These are phyloP conservation scores for Psammodynastes pulverulentus DNA, from an alignment of 2,113 vertebrate species.

Conservation along the genomic window DNA sequence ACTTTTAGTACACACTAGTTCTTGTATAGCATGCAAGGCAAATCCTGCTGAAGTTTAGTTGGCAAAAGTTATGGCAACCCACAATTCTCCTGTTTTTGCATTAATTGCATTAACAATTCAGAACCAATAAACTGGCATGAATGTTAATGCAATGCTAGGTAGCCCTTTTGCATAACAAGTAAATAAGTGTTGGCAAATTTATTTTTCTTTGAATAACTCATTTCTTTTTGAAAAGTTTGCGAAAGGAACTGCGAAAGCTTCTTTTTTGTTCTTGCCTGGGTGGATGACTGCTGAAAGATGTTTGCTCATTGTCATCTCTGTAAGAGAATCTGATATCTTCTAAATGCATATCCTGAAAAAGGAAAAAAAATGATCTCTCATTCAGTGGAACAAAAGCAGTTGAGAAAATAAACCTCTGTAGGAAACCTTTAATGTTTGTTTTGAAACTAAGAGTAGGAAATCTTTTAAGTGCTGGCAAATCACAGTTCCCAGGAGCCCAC, in stretches of 20 bases:
- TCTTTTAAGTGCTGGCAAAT: neutral
- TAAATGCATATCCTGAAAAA: conserved; percentile 81
- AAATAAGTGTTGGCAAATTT: conserved; percentile 7
- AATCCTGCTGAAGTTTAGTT: neutral
- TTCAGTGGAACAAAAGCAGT: neutral
- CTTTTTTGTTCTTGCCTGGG: conserved; percentile 91
- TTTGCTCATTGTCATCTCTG: conserved; percentile 83
- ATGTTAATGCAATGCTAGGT: neutral
- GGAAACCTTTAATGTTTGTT: neutral
- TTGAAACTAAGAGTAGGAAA: neutral
- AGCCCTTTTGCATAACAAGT: neutral
- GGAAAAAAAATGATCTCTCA: conserved; percentile 38
- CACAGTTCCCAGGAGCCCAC: neutral
- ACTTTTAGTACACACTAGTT: neutral
- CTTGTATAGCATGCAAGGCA: neutral
- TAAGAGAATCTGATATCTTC: conserved; percentile 80
- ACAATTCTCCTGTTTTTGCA: no score
- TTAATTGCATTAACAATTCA: neutral
- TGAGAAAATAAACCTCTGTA: neutral
- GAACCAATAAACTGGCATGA: neutral
- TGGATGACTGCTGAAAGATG: conserved; percentile 87
- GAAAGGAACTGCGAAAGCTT: conserved; percentile 95
- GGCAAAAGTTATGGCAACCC: neutral
- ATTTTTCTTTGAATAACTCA: conserved; percentile 72
- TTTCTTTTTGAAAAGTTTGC: conserved; percentile 99